These are phyloP conservation scores for Exaiptasia diaphana DNA, from an alignment of 64 coral and sea anemone genomes.

Conservation along the genomic window DNA sequence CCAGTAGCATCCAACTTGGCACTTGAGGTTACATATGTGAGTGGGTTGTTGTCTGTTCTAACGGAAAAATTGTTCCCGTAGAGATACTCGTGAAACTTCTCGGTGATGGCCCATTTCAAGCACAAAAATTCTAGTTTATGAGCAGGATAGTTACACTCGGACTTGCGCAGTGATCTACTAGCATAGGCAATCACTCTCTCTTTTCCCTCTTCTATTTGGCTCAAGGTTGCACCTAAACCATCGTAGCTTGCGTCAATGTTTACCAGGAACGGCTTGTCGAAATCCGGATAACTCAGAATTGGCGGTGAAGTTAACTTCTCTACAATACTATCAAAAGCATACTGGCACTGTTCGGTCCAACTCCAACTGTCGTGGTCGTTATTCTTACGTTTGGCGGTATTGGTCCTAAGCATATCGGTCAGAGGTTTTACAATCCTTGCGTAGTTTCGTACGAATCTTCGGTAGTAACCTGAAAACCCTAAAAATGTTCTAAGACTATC, in stretches of 20 bases:
- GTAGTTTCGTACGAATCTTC: background rate
- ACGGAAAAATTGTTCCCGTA: no score
- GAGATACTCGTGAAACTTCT: no score
- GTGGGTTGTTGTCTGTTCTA: no score
- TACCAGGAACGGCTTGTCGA: background rate
- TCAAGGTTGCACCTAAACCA: background rate
- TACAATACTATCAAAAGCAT: background rate
- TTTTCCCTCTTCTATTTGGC: no score
- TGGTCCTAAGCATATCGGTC: background rate
- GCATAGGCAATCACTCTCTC: no score
- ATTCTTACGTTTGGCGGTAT: no score
- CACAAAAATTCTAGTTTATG: no score
- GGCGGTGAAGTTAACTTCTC: conserved; percentile 9
- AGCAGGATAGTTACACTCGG: no score
- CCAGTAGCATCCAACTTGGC: no score
- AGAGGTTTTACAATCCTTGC: background rate
- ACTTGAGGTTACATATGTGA: no score
- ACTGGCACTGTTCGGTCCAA: background rate
- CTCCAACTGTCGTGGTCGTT: background rate
- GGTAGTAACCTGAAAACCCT: conserved; percentile 31
- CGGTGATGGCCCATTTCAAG: no score
- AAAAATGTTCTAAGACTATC: conserved; percentile 36
- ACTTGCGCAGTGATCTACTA: no score
- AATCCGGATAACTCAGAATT: background rate
- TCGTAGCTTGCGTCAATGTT: background rate